A percentile compares a stretch with the other conserved stretches of the same genome.
phyloP scores from a whole-genome alignment of 1,140 invertebrate species.

The Drosophila trapezifrons region DNA sequence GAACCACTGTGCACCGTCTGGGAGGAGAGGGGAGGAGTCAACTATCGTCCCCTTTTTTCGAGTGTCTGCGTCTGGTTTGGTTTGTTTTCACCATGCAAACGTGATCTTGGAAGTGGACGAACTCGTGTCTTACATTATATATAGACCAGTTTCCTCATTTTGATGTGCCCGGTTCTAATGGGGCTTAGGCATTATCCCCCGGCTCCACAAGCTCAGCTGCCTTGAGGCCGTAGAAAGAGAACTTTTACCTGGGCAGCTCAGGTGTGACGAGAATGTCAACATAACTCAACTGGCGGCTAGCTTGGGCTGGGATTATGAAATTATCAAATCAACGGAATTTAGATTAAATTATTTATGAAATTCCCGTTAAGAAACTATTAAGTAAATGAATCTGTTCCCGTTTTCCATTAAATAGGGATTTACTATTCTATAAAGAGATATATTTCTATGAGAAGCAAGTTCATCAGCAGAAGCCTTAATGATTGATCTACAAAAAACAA shows the following conservation, averaged over 20 bases:
- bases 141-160: conserved; percentile 69
- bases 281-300: conserved; percentile 14
- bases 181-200: conserved; percentile 18
- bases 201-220: conserved; percentile 38
- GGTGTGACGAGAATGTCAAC: conserved; percentile 41
- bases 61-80: conserved; percentile 59
- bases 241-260: conserved; percentile 26
- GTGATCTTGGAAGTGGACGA: conserved; percentile 58
- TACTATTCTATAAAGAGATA: too few relatives aligned
- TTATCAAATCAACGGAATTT: conserved; percentile 33
- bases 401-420: background rate
- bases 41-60: conserved; percentile 57
- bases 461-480: background rate
- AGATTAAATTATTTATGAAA: background rate
- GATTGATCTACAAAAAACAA: background rate
- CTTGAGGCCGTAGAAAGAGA: conserved; percentile 22
- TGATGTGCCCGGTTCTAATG: conserved; percentile 62
- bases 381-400: conserved; percentile 1
- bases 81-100: conserved; percentile 66
- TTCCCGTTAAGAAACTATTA: background rate
- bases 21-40: conserved; percentile 13
- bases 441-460: background rate
- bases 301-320: conserved; percentile 22
- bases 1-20: background rate
- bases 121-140: conserved; percentile 65